Evolutionary conservation across 2,888 invertebrate species (phyloP).

Genomic region (Megamerina dolium): DNA sequence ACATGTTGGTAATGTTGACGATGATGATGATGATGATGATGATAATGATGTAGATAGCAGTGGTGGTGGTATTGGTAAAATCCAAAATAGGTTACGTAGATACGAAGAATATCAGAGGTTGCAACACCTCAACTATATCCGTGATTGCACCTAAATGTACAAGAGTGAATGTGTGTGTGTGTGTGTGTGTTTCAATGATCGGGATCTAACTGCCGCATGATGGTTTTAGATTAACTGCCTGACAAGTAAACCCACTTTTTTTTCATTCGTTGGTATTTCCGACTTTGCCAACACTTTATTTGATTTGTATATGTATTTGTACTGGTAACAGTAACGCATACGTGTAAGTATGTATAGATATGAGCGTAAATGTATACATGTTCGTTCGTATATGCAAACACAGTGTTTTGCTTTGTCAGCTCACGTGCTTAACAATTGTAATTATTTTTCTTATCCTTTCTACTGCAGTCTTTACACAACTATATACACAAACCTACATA

Average conservation of each 20-base stretch:
- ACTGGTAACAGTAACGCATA: no score
- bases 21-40: no score
- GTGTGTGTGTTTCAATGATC: constrained; percentile 31
- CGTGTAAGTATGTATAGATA: no score
- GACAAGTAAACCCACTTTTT: constrained; percentile 35
- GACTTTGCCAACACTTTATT: constrained; percentile 7
- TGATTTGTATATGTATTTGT: no score
- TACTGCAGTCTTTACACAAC: no score
- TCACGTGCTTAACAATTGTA: constrained; percentile 41
- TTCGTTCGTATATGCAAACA: no score
- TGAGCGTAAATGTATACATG: no score
- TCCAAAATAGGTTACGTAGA: constrained; percentile 1
- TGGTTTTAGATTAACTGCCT: constrained; percentile 46
- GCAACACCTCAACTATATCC: constrained; percentile 12
- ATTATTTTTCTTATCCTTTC: constrained; percentile 33
- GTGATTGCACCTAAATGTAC: constrained; percentile 44
- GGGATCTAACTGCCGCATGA: no score
- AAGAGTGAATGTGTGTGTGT: no score
- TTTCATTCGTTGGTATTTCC: background rate
- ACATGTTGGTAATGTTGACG: no score
- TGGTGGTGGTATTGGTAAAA: background rate
- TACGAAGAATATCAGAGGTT: no score
- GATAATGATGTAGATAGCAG: constrained; percentile 1
- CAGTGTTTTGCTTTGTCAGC: constrained; percentile 12
- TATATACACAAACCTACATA: no score